These are phyloP conservation scores for Scortum barcoo DNA, from an alignment of 2,113 vertebrate species.

Conservation along the genomic window DNA sequence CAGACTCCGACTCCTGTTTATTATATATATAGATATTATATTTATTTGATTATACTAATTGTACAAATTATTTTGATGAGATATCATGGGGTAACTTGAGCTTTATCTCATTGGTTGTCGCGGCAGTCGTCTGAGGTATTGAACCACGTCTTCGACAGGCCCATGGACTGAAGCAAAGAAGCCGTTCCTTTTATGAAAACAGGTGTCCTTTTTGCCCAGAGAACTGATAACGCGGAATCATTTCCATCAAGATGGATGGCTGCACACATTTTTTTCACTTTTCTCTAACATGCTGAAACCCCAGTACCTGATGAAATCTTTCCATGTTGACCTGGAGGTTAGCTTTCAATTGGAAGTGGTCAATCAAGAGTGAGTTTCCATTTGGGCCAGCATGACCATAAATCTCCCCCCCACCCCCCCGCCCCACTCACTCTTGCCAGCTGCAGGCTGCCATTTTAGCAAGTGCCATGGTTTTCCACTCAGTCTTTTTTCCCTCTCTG, in stretches of 20 bases:
- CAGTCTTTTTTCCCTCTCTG: slow-evolving; percentile 17
- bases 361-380: slow-evolving; percentile 83
- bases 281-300: slow-evolving; percentile 53
- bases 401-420: slow-evolving; percentile 78
- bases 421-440: slow-evolving; percentile 31
- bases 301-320: slow-evolving; percentile 79
- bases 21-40: too few relatives aligned
- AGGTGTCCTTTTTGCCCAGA: slow-evolving; percentile 29
- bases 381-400: slow-evolving; percentile 73
- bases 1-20: neutral
- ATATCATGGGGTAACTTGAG: neutral
- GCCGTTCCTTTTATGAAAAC: slow-evolving; percentile 47
- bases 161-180: neutral
- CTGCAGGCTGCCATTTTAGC: slow-evolving; percentile 56
- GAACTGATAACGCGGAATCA: slow-evolving; percentile 65
- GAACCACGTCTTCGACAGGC: slow-evolving; percentile 14
- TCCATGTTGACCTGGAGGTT: slow-evolving; percentile 77
- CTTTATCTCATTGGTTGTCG: neutral
- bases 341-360: slow-evolving; percentile 82
- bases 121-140: slow-evolving; percentile 6
- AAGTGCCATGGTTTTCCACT: slow-evolving; percentile 40
- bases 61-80: neutral
- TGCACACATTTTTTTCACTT: slow-evolving; percentile 47
- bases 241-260: slow-evolving; percentile 77
- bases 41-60: neutral